Base-by-base conservation (phyloP, 2,888 invertebrate genomes). In the Cyclophora punctaria region DNA sequence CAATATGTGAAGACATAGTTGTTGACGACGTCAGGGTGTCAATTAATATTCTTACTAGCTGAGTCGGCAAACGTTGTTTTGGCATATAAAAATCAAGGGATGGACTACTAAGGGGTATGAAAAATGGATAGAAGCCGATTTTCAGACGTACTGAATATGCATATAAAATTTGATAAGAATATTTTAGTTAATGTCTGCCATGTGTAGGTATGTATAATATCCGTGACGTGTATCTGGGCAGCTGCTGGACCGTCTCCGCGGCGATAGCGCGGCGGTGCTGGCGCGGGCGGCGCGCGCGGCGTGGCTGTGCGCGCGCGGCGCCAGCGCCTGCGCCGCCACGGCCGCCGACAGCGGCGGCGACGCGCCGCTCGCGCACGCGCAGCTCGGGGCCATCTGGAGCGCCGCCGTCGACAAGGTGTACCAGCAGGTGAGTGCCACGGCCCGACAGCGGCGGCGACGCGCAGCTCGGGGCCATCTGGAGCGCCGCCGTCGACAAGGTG, bases 361-460 rank as follows among this genome's bases (percentile, higher is more conserved):
- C 4, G 83, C 83, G 34, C 79, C 84, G 3, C 73, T 83, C 1
- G 56, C 77, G 34, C 81, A 80, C 65, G 45, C 50, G 34, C 60
- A 74, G 33, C 65, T 85, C 34, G 53, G 56, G 75, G 89, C 74
- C 53, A 69, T 84, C 70, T 91, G 78, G 87, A 67, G 75, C 5
- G 79, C 80, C 1, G 92, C 93, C 2, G 91, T 92, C 48, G 94
- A 94, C 69, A 92, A 92, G 75, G 80, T 90, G 0, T 91, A 91
- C 64, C 80, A 78, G 33, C 84, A 84, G 75, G 83, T 79, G 2
- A 5, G 37, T n/a, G 78, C 78, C 50, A 80, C 82, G 1, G 84
- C 81, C 3, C 37, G 87, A 83, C 65, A 64, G 83, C 7, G 84
- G 79, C 0, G 87, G 86, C 53, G 80, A 80, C 65, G 45, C 50